A percentile compares a stretch with the other conserved stretches of the same genome.
These are phyloP conservation scores for Linnaemya tessellans DNA, from an alignment of 2,888 invertebrate species.

Conservation along the genomic window DNA sequence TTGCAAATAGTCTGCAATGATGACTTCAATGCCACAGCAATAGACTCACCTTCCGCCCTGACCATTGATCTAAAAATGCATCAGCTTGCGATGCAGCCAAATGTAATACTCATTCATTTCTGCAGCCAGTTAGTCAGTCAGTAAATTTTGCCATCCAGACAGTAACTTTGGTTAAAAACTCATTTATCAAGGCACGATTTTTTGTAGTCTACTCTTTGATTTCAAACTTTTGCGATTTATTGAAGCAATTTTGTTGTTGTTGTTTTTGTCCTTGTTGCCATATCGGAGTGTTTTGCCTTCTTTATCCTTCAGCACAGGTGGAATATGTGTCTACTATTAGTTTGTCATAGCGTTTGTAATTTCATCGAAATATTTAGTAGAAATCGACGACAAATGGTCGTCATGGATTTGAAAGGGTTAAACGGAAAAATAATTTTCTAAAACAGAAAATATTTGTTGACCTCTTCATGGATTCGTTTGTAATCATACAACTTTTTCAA, in stretches of 20 bases:
- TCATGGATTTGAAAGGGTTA: no score
- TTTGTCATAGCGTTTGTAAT: neutral
- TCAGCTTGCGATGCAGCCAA: constrained; percentile 50
- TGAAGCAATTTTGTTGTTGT: constrained; percentile 37
- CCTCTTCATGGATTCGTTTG: no score
- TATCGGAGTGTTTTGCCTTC: constrained; percentile 22
- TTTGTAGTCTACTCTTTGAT: constrained; percentile 60
- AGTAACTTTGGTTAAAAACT: constrained; percentile 73
- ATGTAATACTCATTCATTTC: constrained; percentile 9
- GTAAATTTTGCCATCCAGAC: constrained; percentile 40
- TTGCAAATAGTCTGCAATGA: constrained; percentile 54
- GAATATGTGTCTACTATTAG: neutral
- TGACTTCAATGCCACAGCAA: constrained; percentile 65
- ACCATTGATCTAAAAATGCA: constrained; percentile 58
- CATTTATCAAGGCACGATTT: constrained; percentile 74
- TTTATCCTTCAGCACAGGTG: neutral
- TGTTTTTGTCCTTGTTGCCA: constrained; percentile 7
- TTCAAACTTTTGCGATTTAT: constrained; percentile 46
- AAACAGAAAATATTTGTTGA: no score
- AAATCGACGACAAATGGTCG: no score
- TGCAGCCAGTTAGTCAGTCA: constrained; percentile 6
- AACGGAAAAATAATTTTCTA: no score
- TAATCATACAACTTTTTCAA: no score
- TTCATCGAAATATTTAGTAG: no score
- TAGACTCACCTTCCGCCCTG: constrained; percentile 56